phyloP scores from a whole-genome alignment of 2,113 vertebrate species.

The Rhinogobius similis region DNA sequence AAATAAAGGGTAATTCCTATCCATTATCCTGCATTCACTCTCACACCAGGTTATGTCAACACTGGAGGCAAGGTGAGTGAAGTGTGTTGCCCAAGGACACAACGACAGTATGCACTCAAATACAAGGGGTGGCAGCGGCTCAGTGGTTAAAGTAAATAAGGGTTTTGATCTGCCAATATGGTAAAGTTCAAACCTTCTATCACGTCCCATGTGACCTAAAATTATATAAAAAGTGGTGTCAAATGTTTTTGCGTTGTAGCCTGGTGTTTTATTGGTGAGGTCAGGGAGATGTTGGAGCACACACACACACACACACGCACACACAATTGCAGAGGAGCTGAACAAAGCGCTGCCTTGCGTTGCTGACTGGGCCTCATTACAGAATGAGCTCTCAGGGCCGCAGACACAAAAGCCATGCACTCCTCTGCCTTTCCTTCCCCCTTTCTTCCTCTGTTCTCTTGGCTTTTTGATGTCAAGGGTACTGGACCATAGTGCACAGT shows the following conservation, averaged over 20 bases:
- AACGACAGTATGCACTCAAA: no score
- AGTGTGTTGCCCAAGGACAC: no score
- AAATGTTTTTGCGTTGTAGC: neutral
- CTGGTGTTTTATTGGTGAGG: constrained; percentile 5
- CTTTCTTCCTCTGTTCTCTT: constrained; percentile 63
- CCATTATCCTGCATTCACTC: no score
- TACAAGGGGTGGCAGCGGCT: no score
- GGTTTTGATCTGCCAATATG: no score
- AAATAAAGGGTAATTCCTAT: no score
- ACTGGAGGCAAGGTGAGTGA: no score
- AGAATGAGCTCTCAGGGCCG: constrained; percentile 63
- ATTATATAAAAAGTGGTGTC: neutral
- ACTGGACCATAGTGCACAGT: constrained; percentile 50
- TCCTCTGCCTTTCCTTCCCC: constrained; percentile 57
- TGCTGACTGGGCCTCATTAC: constrained; percentile 67
- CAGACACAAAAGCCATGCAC: constrained; percentile 64
- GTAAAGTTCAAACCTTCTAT: constrained; percentile 1
- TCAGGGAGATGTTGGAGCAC: constrained; percentile 2
- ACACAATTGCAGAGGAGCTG: constrained; percentile 2
- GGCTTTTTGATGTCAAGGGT: constrained; percentile 75
- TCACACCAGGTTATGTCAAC: no score
- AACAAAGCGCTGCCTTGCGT: constrained; percentile 48
- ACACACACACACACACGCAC: constrained; percentile 12
- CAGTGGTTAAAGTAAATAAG: no score
- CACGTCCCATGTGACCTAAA: neutral